Percentiles rank a stretch among this genome's conserved stretches.
phyloP scores from a whole-genome alignment of 2,113 vertebrate genomes.

The Rhineura floridana region DNA sequence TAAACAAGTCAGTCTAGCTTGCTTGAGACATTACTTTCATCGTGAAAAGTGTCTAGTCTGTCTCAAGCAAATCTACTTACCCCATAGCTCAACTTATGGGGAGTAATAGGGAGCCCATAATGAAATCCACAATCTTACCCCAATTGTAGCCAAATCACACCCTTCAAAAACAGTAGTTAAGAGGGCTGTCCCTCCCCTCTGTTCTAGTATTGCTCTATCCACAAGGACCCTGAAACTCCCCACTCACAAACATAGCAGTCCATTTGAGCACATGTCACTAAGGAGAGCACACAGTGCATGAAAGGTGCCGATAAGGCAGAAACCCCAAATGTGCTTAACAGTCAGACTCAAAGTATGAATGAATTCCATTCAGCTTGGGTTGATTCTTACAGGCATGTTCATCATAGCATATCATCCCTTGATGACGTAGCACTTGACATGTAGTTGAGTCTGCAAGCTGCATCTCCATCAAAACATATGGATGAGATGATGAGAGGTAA shows the following conservation, averaged over 20 bases:
- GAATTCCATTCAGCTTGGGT: background rate
- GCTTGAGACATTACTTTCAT: slow-evolving; percentile 28
- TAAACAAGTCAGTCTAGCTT: slow-evolving; percentile 42
- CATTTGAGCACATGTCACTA: background rate
- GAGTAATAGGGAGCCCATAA: background rate
- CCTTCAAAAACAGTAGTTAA: background rate
- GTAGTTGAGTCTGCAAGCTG: background rate
- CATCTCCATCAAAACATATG: background rate
- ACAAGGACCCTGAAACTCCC: no score
- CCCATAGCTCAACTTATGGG: background rate
- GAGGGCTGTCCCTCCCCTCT: background rate
- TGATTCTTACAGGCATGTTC: background rate
- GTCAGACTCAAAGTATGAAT: background rate
- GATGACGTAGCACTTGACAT: background rate
- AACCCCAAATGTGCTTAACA: no score
- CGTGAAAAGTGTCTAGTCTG: background rate
- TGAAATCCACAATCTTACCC: no score
- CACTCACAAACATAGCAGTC: background rate
- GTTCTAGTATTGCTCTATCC: no score
- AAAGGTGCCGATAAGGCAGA: no score
- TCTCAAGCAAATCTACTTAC: no score
- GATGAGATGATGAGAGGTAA: no score
- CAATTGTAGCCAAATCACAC: no score
- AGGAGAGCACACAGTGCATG: background rate
- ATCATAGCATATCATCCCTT: background rate